Evolutionary conservation across 2,797 vertebrate genomes (phyloP), one percentile per base, ranked within the genome.

Genomic region (Botia kubotai): DNA sequence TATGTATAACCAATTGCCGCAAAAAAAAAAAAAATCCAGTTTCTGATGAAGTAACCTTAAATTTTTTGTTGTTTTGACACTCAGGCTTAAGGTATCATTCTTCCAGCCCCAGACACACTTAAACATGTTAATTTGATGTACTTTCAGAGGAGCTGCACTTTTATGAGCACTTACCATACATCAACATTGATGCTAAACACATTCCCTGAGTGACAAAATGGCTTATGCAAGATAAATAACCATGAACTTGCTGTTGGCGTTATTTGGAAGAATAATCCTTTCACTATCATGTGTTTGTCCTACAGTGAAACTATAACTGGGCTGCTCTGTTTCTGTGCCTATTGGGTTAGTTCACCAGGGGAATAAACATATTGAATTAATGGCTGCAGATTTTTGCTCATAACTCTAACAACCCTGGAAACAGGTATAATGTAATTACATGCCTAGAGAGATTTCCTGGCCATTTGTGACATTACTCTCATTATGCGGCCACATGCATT

Each of bases 361-460:
- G 39, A 70, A 60, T 48, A 67, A 2, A 46, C 10, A 7, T 29
- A 23, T 78, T 69, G 43, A 39, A 12, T 70, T 78, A 70, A 69
- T 48, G 75, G 55, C 75, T 70, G 39, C 7, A 19, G 53, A 17
- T 65, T 80, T 72, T 33, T 80, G 10, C 36, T 33, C 50, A 50
- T 33, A 48, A 23, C 43, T 65, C 16, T 12, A 53, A 43, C 46
- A 76, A n/a, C 43, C 29, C 39, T 36, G 17, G 21, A 19, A 14
- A 46, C 21, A 23, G 48, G n/a, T 52, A 12, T 77, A 73, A 84
- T 77, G 21, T 53, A 63, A 77, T 77, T 77, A 76, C 26, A 75
- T 13, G 6, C 50, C 50, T 53, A 14, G 13, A 16, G 16, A 23
- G 62, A 17, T 67, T 74, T 58, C 50, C 52, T 58, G 60, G 63